A percentile compares a stretch with the other conserved stretches of the same genome.
These are phyloP conservation scores for Neogobius melanostomus DNA, from an alignment of 2,113 vertebrate genomes.

Conservation along the genomic window DNA sequence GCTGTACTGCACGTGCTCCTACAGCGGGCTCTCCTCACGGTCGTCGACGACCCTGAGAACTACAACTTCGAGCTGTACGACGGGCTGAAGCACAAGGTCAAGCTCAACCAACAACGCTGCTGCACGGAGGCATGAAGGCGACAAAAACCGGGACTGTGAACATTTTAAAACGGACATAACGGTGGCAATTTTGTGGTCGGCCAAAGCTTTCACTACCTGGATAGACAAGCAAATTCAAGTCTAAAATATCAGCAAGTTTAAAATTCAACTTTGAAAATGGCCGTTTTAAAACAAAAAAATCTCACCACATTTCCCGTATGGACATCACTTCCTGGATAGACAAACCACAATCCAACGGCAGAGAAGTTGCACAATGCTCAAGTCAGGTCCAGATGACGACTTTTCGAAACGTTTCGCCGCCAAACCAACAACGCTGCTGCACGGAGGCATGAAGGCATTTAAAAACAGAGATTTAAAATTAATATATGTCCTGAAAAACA, in stretches of 20 bases:
- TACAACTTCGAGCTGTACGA: slow-evolving; percentile 99
- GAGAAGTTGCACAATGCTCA: not conserved
- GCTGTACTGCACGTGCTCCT: slow-evolving; percentile 97
- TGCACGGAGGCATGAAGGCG: slow-evolving; percentile 91
- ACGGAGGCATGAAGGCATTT: slow-evolving; percentile 75
- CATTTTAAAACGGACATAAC: not conserved
- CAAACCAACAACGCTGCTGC: slow-evolving; percentile 98
- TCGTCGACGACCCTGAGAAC: slow-evolving; percentile 98
- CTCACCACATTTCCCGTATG: not conserved
- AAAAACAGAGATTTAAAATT: too few relatives aligned
- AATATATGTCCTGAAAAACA: too few relatives aligned
- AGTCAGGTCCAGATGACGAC: too few relatives aligned
- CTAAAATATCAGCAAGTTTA: too few relatives aligned
- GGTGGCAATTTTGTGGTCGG: not conserved
- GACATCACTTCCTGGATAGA: not conserved
- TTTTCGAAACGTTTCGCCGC: slow-evolving; percentile 40
- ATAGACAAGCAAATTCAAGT: too few relatives aligned
- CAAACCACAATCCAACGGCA: not conserved
- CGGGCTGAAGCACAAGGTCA: slow-evolving; percentile 98
- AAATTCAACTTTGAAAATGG: too few relatives aligned
- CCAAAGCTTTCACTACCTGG: too few relatives aligned
- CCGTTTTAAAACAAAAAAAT: too few relatives aligned
- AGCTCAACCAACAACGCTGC: slow-evolving; percentile 97
- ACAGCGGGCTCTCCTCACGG: slow-evolving; percentile 88
- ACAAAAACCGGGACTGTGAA: not conserved